Evolutionary conservation across 2,888 invertebrate species (phyloP).

Genomic region (Tipula vernalis): DNA sequence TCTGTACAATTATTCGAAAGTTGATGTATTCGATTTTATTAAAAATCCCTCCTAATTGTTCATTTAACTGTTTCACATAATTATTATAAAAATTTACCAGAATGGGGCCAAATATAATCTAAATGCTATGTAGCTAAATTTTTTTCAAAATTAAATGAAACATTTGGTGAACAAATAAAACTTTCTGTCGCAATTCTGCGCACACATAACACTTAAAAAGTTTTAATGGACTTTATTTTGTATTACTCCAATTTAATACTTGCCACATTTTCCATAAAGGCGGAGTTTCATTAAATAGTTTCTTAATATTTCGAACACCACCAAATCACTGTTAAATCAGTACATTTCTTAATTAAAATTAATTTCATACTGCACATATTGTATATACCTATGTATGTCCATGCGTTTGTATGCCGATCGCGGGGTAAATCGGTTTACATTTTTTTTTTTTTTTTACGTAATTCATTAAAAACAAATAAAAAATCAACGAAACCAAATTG

Average conservation of each 20-base stretch:
- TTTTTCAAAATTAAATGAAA: no score
- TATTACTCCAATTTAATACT: not conserved
- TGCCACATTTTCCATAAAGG: not conserved
- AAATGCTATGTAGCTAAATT: no score
- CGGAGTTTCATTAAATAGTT: not conserved
- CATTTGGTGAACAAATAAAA: no score
- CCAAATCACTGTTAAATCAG: not conserved
- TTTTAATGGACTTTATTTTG: not conserved
- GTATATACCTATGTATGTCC: not conserved
- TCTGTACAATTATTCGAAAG: no score
- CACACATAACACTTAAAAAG: not conserved
- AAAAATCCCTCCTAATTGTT: no score
- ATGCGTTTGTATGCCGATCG: not conserved
- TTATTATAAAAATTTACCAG: no score
- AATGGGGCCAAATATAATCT: no score
- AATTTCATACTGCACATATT: not conserved
- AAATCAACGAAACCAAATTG: not conserved
- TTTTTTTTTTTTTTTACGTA: not conserved
- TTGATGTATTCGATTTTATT: no score
- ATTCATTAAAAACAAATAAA: not conserved
- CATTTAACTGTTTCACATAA: no score
- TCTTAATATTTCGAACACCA: not conserved
- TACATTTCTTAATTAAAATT: not conserved
- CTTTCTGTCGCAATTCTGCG: not conserved
- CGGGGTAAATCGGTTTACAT: not conserved